Base-by-base conservation (phyloP, 2,113 vertebrate genomes). In the Anthoscopus minutus region DNA sequence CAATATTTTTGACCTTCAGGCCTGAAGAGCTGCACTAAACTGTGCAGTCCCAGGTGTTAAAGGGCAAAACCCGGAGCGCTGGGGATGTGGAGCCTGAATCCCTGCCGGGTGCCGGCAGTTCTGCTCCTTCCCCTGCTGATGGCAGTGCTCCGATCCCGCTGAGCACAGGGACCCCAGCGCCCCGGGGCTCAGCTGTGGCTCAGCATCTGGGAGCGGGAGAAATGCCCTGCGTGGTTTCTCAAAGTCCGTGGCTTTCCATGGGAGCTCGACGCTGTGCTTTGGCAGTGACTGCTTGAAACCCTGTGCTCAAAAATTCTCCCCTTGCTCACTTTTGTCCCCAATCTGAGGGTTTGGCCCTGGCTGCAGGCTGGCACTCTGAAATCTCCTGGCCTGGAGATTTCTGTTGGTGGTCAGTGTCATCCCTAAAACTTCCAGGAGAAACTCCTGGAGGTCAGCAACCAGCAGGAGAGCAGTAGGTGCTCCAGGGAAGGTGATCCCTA, bases 61-160 rank as follows among this genome's bases (percentile, higher is more conserved):
- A 30, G 1, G 11, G 24, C 23, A 14, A 7, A 54, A 7, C 6
- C 13, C 54, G 15, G 60, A 5, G 9, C 2, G 2, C 6, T 2
- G 50, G 13, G 14, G 33, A 2, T 15, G 47, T 0, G 7, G 60
- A 40, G 31, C 12, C 38, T 1, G 5, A 38, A n/a, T 3, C 42
- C 28, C 25, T 5, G 27, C 56, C 12, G 0, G 12, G 42, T 15
- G 15, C 60, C 53, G 45, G 96, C 77, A 85, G 40, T 95, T 94
- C 93, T 53, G 13, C 51, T 60, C 44, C 58, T 58, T 69, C 17
- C 76, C 96, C 94, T 95, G 89, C 69, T 33, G 95, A 90, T 95
- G 95, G 96, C 97, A 93, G 53, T 91, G 76, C 91, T 92, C 56
- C 1, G 72, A 45, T 88, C 24, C 40, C 0, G 5, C 44, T 7